These are phyloP conservation scores for Sylvicola cinctus DNA, from an alignment of 2,888 invertebrate genomes.

Conservation along the genomic window DNA sequence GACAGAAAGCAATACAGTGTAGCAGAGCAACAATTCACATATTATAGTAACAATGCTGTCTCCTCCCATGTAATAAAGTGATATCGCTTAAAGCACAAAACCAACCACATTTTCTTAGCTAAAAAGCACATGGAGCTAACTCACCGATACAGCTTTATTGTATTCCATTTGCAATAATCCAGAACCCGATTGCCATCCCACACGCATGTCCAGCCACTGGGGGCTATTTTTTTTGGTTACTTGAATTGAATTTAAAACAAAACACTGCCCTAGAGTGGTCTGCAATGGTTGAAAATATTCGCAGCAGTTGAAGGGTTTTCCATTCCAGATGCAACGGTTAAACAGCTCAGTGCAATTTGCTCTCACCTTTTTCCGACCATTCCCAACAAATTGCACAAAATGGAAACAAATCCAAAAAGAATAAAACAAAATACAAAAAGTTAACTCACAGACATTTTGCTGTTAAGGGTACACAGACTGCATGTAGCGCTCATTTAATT, in stretches of 20 bases:
- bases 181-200: slow-evolving; percentile 12
- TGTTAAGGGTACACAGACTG: not conserved
- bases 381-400: no score
- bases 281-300: slow-evolving; percentile 34
- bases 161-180: slow-evolving; percentile 13
- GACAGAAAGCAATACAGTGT: not conserved
- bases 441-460: no score
- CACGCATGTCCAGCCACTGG: slow-evolving; percentile 16
- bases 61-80: no score
- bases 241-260: slow-evolving; percentile 37
- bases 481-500: not conserved
- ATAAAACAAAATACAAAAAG: no score
- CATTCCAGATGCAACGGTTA: slow-evolving; percentile 31
- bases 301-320: slow-evolving; percentile 35
- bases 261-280: slow-evolving; percentile 39
- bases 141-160: slow-evolving; percentile 8
- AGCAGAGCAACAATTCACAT: no score
- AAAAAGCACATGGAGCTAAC: no score
- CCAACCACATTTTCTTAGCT: no score
- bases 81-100: no score
- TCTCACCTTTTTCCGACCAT: slow-evolving; percentile 16
- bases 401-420: no score
- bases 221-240: slow-evolving; percentile 22
- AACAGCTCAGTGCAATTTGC: slow-evolving; percentile 29
- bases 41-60: no score